These are phyloP conservation scores for Catharus minimus DNA, from an alignment of 2,113 vertebrate species.

Conservation along the genomic window DNA sequence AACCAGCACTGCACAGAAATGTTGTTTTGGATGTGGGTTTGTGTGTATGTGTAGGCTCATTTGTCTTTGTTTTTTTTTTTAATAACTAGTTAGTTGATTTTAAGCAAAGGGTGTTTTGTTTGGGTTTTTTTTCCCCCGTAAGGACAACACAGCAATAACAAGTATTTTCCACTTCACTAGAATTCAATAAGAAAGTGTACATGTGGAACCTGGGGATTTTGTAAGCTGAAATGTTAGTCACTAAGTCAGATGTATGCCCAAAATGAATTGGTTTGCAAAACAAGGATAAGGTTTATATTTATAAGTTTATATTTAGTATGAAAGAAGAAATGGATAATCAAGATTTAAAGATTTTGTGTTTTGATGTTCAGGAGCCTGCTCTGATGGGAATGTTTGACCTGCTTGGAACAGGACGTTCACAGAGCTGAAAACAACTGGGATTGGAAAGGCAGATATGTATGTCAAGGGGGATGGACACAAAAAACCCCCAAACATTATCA, in stretches of 20 bases:
- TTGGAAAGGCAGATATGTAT: background rate
- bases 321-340: background rate
- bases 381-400: background rate
- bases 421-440: background rate
- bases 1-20: background rate
- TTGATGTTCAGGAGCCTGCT: background rate
- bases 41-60: background rate
- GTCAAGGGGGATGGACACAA: background rate
- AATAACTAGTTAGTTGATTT: background rate
- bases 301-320: background rate
- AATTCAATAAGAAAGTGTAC: background rate
- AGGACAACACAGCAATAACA: background rate
- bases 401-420: background rate
- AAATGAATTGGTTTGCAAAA: background rate
- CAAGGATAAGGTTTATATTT: background rate
- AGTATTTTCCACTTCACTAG: background rate
- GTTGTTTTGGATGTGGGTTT: background rate
- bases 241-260: background rate
- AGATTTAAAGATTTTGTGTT: background rate
- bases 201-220: background rate
- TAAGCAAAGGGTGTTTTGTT: background rate
- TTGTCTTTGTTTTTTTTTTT: too few species aligned
- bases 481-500: background rate
- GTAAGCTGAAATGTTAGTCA: background rate
- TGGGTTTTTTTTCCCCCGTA: accelerated